Conservation (phyloP, 2,113 vertebrate genomes). For the Murina feae region DNA sequence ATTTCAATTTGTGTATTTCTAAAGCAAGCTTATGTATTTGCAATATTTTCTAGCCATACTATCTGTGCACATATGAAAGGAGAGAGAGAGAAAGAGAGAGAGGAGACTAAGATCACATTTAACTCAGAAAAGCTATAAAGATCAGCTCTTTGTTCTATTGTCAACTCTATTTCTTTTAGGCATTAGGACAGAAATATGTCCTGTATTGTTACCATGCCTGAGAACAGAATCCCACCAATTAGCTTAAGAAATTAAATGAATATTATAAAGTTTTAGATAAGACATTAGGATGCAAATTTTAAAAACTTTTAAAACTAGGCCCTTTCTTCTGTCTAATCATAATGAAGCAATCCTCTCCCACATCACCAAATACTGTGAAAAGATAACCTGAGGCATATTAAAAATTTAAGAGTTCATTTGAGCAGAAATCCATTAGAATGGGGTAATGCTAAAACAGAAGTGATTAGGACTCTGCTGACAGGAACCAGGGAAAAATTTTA, state of each 20-base stretch:
- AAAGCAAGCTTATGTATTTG: conserved; percentile 15
- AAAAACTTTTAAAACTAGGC: conserved; percentile 1
- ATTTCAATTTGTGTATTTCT: conserved; percentile 35
- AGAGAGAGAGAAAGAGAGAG: neutral
- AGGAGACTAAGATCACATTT: neutral
- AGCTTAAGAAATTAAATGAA: neutral
- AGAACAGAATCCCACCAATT: conserved; percentile 7
- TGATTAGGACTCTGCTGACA: neutral
- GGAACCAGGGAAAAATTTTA: neutral
- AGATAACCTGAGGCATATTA: neutral
- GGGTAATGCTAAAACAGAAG: neutral
- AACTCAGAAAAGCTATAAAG: conserved; percentile 50
- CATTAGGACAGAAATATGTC: conserved; percentile 10
- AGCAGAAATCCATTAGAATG: neutral
- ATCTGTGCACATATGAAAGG: neutral
- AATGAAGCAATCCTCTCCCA: neutral
- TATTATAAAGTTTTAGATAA: conserved; percentile 6
- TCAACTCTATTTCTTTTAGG: neutral
- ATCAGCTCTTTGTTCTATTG: neutral
- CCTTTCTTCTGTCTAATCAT: neutral
- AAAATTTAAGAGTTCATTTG: neutral
- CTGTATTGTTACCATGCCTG: neutral
- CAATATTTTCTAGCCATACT: conserved; percentile 31
- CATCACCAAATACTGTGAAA: neutral
- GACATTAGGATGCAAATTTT: neutral